phyloP scores from a whole-genome alignment of 2,888 invertebrate species.

The Oxycera nigricornis region DNA sequence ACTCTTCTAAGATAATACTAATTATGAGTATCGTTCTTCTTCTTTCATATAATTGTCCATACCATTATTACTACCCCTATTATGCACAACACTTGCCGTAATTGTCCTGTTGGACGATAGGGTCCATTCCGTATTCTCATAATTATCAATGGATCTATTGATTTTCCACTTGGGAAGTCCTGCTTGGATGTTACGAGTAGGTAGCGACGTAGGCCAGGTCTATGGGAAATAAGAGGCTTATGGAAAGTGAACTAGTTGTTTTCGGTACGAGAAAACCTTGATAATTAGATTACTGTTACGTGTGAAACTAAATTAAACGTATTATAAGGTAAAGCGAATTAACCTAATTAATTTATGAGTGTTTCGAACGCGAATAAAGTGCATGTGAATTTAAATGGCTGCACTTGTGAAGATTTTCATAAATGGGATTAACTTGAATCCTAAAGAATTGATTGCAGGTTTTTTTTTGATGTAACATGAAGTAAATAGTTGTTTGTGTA shows the following conservation, averaged over 20 bases:
- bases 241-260: not conserved
- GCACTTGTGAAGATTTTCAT: too few species aligned
- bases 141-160: conserved; percentile 5
- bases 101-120: not conserved
- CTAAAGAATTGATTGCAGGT: too few species aligned
- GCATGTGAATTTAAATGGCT: not conserved
- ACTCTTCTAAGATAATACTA: conserved; percentile 39
- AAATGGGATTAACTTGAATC: not conserved
- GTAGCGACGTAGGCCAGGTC: not conserved
- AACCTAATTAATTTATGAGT: conserved; percentile 38
- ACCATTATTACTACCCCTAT: not conserved
- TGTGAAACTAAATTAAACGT: conserved; percentile 9
- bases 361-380: conserved; percentile 11
- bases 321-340: conserved; percentile 7
- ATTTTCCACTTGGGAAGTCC: not conserved
- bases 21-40: conserved; percentile 36
- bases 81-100: not conserved
- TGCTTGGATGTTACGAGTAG: not conserved
- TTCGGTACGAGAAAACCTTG: not conserved
- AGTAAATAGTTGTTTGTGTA: not conserved
- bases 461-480: not conserved
- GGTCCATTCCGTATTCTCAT: not conserved
- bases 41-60: not conserved
- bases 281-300: conserved; percentile 37
- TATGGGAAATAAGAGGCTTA: not conserved